Conservation (phyloP, 2,888 invertebrate species). For the Agriopis marginaria region DNA sequence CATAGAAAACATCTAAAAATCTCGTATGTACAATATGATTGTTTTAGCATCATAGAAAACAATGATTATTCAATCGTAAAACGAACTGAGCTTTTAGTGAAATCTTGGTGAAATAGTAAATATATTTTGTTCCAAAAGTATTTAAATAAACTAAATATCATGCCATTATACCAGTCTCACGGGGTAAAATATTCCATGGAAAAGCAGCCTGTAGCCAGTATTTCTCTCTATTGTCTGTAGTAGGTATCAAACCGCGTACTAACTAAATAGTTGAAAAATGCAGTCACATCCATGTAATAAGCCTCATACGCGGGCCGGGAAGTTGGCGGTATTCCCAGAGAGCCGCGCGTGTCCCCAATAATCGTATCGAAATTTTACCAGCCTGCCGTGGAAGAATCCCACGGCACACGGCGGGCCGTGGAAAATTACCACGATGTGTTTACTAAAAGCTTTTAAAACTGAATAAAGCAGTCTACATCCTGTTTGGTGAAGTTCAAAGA, state of each 20-base stretch:
- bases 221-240: too few relatives aligned
- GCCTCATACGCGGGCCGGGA: not conserved
- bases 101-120: too few relatives aligned
- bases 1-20: too few relatives aligned
- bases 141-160: too few relatives aligned
- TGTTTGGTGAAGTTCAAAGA: not conserved
- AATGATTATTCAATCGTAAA: too few relatives aligned
- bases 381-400: not conserved
- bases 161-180: too few relatives aligned
- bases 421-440: conserved; percentile 8
- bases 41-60: too few relatives aligned
- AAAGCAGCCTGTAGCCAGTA: too few relatives aligned
- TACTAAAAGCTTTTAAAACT: not conserved
- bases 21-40: too few relatives aligned
- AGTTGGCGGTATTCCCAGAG: conserved; percentile 2
- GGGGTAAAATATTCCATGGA: too few relatives aligned
- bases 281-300: not conserved
- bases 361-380: conserved; percentile 6
- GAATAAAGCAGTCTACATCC: not conserved
- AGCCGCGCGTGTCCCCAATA: not conserved
- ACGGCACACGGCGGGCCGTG: not conserved
- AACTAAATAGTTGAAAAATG: not conserved
- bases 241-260: not conserved
- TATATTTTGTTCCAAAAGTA: too few relatives aligned
- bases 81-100: too few relatives aligned